Conservation (phyloP, 1,140 invertebrate species). For the Rhagoletis pomonella region DNA sequence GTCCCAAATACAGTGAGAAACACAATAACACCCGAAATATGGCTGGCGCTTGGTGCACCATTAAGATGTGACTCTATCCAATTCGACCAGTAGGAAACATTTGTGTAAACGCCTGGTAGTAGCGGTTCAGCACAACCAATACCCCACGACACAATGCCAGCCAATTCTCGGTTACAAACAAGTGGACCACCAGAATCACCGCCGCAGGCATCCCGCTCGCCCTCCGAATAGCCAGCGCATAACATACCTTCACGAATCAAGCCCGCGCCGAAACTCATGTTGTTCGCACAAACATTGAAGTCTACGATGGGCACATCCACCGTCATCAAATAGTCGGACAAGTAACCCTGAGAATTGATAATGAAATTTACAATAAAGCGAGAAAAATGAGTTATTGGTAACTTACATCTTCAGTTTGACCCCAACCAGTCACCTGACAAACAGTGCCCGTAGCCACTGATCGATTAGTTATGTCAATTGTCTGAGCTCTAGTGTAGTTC, state of each 20-base stretch:
- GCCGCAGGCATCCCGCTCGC: slow-evolving; percentile 65
- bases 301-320: slow-evolving; percentile 66
- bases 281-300: slow-evolving; percentile 60
- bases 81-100: slow-evolving; percentile 78
- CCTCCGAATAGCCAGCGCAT: slow-evolving; percentile 67
- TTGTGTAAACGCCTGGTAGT: slow-evolving; percentile 83
- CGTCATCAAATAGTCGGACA: slow-evolving; percentile 64
- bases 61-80: slow-evolving; percentile 75
- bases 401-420: slow-evolving; percentile 61
- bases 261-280: slow-evolving; percentile 38
- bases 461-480: slow-evolving; percentile 60
- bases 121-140: slow-evolving; percentile 78
- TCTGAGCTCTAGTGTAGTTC: slow-evolving; percentile 63
- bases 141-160: slow-evolving; percentile 84
- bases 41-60: not conserved
- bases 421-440: slow-evolving; percentile 71
- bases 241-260: slow-evolving; percentile 65
- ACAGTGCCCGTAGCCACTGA: slow-evolving; percentile 54
- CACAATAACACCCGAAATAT: not conserved
- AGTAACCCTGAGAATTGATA: slow-evolving; percentile 54
- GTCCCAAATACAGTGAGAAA: not conserved
- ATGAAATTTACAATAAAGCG: not conserved
- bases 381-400: not conserved
- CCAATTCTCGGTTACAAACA: slow-evolving; percentile 75
- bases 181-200: slow-evolving; percentile 80